Conservation (phyloP, 2,797 vertebrate genomes). For the Poliocrania exsul region DNA sequence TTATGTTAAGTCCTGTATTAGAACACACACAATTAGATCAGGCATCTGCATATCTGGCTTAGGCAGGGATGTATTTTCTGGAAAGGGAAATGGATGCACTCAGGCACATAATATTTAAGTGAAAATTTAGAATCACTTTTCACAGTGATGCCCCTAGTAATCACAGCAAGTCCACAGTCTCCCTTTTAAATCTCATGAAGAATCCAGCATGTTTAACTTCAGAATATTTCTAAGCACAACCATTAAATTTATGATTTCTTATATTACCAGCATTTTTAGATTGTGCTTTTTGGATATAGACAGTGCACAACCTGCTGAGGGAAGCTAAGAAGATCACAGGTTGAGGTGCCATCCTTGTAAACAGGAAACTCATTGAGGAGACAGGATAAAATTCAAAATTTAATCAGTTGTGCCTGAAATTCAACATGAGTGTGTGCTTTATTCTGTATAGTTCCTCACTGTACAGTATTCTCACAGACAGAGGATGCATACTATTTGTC, state of each 20-base stretch:
- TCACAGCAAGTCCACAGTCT: not conserved
- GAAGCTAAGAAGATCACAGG: not conserved
- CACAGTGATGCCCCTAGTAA: not conserved
- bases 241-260: not conserved
- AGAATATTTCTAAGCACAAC: not conserved
- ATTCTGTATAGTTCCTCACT: not conserved
- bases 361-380: not conserved
- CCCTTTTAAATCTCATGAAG: not conserved
- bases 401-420: not conserved
- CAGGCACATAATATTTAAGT: not conserved
- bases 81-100: not conserved
- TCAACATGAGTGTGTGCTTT: not conserved
- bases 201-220: not conserved
- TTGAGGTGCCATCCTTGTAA: not conserved
- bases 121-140: not conserved
- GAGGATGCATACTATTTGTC: slow-evolving; percentile 7
- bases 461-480: not conserved
- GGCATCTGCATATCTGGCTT: not conserved
- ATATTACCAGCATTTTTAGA: not conserved
- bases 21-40: not conserved
- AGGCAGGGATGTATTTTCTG: not conserved
- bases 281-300: not conserved
- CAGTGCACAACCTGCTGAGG: not conserved
- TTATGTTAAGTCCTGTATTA: not conserved
- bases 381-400: not conserved